phyloP scores from a whole-genome alignment of 2,797 vertebrate species.

The Sebastiscus albofasciatus region DNA sequence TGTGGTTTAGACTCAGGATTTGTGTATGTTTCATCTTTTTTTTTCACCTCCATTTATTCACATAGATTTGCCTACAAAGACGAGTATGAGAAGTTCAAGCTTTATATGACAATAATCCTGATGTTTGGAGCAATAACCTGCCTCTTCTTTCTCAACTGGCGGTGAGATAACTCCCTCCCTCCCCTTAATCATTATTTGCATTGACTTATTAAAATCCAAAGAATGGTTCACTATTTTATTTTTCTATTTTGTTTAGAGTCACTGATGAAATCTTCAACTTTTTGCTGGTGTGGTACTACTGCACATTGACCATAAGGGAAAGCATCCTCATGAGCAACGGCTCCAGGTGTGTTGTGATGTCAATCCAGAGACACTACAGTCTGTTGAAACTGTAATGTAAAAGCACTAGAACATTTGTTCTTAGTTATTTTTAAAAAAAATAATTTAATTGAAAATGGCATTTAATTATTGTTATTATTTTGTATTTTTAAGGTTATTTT shows the following conservation, averaged over 20 bases:
- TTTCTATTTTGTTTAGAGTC: constrained; percentile 80
- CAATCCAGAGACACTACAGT: not conserved
- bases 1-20: not conserved
- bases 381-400: not conserved
- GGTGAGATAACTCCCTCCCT: constrained; percentile 76
- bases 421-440: not conserved
- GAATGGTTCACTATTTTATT: not conserved
- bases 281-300: constrained; percentile 98
- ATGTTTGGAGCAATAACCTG: constrained; percentile 93
- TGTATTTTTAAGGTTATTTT: not conserved
- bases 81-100: constrained; percentile 99
- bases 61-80: constrained; percentile 98
- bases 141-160: constrained; percentile 93
- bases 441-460: not conserved
- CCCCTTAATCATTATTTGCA: rapidly evolving
- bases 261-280: constrained; percentile 99
- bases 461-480: no score
- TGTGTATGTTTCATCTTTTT: not conserved
- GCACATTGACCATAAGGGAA: constrained; percentile 96
- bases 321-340: constrained; percentile 97
- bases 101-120: constrained; percentile 97
- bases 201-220: not conserved
- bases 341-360: constrained; percentile 86
- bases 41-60: not conserved
- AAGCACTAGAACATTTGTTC: not conserved